Evolutionary conservation across 2,113 vertebrate genomes (phyloP).

Genomic region (Leptocoma aspasia): DNA sequence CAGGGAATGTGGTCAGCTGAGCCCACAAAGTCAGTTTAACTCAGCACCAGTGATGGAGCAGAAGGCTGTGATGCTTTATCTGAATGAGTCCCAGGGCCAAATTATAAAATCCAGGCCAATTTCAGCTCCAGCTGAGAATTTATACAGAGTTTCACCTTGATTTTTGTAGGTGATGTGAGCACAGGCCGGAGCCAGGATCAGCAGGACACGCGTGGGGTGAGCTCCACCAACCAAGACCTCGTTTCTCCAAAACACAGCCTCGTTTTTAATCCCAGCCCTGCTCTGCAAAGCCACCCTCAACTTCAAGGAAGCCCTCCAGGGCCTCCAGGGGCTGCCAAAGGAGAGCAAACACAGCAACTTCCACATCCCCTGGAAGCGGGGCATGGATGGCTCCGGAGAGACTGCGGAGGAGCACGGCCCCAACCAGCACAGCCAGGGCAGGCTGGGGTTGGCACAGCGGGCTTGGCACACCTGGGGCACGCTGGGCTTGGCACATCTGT

Average conservation of each 20-base stretch:
- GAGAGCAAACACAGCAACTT: constrained; percentile 16
- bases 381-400: not conserved
- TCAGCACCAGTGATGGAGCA: not conserved
- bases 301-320: not conserved
- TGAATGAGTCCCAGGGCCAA: not conserved
- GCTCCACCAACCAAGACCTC: not conserved
- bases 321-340: constrained; percentile 35
- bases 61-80: not conserved
- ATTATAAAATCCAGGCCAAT: not conserved
- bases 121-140: not conserved
- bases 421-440: constrained; percentile 4
- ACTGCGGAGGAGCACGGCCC: not conserved
- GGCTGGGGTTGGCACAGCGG: not conserved
- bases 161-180: not conserved
- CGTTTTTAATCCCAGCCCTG: not conserved
- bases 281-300: not conserved
- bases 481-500: not conserved
- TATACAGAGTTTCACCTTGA: not conserved
- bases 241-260: not conserved
- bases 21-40: not conserved
- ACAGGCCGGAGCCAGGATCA: not conserved
- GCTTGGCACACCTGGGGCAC: not conserved
- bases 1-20: not conserved
- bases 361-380: not conserved
- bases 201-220: not conserved